Evolutionary conservation across 2,888 invertebrate genomes (phyloP), one percentile per base, ranked within the genome.

Genomic region (Tiliacea aurago): DNA sequence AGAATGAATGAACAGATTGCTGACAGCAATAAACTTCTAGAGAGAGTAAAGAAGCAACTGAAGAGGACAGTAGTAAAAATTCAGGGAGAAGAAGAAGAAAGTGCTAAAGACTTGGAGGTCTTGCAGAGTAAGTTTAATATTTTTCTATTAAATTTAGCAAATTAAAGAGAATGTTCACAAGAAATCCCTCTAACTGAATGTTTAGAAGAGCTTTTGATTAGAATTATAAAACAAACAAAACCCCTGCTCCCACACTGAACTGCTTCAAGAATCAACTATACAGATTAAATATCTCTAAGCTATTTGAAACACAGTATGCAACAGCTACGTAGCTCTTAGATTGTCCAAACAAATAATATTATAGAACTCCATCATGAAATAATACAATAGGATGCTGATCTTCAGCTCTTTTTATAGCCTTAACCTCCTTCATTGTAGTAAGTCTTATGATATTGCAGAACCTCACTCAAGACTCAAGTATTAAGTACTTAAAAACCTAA

Each of bases 1-100:
- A 86, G 90, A 62, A 83, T 96, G 83, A 86, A 91, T 18, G 77
- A 85, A 0, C 93, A 95, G 56, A 67, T 94, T 49, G 86, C 81
- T 63, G 94, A 94, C 13, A 95, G 95, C 65, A 90, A 89, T 62
- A 85, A 83, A 6, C 83, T 96, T 18, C 81, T 95, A 72, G 84
- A 90, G 20, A 90, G 87, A 81, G 88, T 95, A 3, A 92, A 90
- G 75, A 79, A 90, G 11, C 90, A 90, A 65, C 78, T 94, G 53
- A 91, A 87, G 71, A 88, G 84, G 68, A 78, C 84, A 61, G 81
- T 88, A 43, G 63, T 56, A 23, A 3, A 84, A 80, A 69, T 47
- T 28, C 76, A 53, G 68, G 85, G 77, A 13, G 73, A 80, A 15
- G 86, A 84, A 13, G 85, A 85, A 10, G 67, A 78, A 53, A 62